Percentiles rank a stretch among this genome's conserved stretches.
Conservation (phyloP, 2,888 invertebrate species). For the Thecocarcelia acutangulata region DNA sequence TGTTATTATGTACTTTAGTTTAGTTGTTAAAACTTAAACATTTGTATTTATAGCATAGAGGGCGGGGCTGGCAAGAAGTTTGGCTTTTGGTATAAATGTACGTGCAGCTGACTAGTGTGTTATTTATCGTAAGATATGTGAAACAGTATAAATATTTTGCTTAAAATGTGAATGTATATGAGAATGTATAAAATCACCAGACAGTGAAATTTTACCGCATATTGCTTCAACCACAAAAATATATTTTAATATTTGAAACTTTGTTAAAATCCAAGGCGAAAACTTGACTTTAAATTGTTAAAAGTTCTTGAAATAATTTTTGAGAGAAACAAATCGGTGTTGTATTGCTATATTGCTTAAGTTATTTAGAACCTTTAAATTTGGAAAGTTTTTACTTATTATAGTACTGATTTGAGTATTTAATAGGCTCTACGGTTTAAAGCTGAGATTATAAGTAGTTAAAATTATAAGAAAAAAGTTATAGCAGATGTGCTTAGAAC, state of each 20-base stretch:
- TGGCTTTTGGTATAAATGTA: conserved; percentile 11
- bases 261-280: neutral
- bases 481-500: no score
- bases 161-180: neutral
- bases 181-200: conserved; percentile 64
- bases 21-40: conserved; percentile 52
- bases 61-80: conserved; percentile 2
- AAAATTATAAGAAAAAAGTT: no score
- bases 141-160: conserved; percentile 24
- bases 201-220: conserved; percentile 63
- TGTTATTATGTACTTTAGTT: conserved; percentile 50
- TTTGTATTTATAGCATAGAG: conserved; percentile 34
- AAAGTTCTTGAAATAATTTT: conserved; percentile 17
- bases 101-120: conserved; percentile 29
- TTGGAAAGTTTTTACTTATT: no score
- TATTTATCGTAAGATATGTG: conserved; percentile 11
- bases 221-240: conserved; percentile 48
- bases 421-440: no score
- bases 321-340: neutral
- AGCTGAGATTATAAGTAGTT: no score
- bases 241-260: neutral
- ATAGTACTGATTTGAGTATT: no score
- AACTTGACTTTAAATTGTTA: conserved; percentile 27
- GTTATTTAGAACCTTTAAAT: no score
- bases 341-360: no score